These are phyloP conservation scores for Archivesica marissinica DNA, from an alignment of 1,140 invertebrate genomes.

Conservation along the genomic window DNA sequence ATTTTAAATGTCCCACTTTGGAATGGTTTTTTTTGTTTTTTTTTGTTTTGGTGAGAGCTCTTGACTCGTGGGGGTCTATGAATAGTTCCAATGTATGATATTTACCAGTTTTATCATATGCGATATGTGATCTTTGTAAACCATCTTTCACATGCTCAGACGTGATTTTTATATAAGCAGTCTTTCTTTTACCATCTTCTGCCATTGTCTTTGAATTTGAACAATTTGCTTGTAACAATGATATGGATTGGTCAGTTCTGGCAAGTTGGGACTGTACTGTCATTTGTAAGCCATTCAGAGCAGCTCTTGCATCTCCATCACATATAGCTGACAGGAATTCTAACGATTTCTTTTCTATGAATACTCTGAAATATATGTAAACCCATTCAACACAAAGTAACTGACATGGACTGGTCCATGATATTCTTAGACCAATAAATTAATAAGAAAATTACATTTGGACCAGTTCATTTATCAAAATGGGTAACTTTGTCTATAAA, in stretches of 20 bases:
- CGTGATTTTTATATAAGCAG: conserved; percentile 65
- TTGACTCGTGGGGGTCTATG: too few relatives aligned
- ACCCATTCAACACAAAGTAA: neutral
- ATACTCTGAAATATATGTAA: conserved; percentile 45
- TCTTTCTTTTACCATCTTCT: neutral
- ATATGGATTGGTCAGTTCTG: conserved; percentile 7
- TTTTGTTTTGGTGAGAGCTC: too few relatives aligned
- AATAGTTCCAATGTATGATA: neutral
- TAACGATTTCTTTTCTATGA: conserved; percentile 88
- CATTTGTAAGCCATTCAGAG: conserved; percentile 90
- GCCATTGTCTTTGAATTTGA: neutral
- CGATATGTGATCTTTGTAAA: conserved; percentile 88
- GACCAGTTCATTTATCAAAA: neutral
- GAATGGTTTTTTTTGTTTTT: too few relatives aligned
- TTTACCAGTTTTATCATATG: conserved; percentile 90
- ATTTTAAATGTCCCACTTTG: too few relatives aligned
- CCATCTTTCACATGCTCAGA: conserved; percentile 79
- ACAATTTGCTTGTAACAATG: neutral
- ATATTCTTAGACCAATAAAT: too few relatives aligned
- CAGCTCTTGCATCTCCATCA: conserved; percentile 92
- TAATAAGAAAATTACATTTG: too few relatives aligned
- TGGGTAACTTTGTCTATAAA: neutral
- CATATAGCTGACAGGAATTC: conserved; percentile 90
- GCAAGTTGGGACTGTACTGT: conserved; percentile 86
- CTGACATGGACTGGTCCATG: neutral